These are phyloP conservation scores for Monopterus albus DNA, from an alignment of 2,113 vertebrate species.

Conservation along the genomic window DNA sequence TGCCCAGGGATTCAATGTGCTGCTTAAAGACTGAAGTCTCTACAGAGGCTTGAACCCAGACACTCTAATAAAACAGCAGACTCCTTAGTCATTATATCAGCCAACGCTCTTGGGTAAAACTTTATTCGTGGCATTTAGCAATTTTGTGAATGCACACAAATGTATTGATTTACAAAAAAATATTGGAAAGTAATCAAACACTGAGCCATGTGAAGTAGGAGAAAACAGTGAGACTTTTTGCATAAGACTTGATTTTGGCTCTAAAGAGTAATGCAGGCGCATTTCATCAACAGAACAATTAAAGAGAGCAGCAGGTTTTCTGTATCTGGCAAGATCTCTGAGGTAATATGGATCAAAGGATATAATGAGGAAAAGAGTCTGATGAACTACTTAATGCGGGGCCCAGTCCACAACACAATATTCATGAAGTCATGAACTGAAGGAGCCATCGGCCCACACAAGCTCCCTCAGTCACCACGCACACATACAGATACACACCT, in stretches of 20 bases:
- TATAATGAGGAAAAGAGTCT: constrained; percentile 41
- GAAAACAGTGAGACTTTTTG: neutral
- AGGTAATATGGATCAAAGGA: constrained; percentile 57
- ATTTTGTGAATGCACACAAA: constrained; percentile 23
- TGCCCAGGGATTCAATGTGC: constrained; percentile 12
- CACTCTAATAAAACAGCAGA: constrained; percentile 16
- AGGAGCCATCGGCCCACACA: constrained; percentile 67
- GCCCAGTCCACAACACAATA: constrained; percentile 62
- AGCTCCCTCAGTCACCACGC: constrained; percentile 59
- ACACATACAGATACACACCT: constrained; percentile 49
- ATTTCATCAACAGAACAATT: constrained; percentile 55
- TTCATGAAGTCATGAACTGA: constrained; percentile 73
- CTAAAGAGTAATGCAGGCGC: constrained; percentile 1
- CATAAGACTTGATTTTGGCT: constrained; percentile 7
- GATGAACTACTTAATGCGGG: constrained; percentile 47
- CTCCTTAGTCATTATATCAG: neutral
- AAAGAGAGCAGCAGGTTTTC: constrained; percentile 44
- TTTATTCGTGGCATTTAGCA: constrained; percentile 43
- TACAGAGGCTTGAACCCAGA: constrained; percentile 25
- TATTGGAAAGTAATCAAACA: constrained; percentile 38
- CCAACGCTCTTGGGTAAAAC: constrained; percentile 36
- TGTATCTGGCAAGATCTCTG: constrained; percentile 26
- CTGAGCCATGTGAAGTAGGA: constrained; percentile 1
- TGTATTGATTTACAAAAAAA: constrained; percentile 35
- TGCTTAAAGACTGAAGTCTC: constrained; percentile 29